These are phyloP conservation scores for Orthosia gracilis DNA, from an alignment of 2,888 invertebrate genomes.

Conservation along the genomic window DNA sequence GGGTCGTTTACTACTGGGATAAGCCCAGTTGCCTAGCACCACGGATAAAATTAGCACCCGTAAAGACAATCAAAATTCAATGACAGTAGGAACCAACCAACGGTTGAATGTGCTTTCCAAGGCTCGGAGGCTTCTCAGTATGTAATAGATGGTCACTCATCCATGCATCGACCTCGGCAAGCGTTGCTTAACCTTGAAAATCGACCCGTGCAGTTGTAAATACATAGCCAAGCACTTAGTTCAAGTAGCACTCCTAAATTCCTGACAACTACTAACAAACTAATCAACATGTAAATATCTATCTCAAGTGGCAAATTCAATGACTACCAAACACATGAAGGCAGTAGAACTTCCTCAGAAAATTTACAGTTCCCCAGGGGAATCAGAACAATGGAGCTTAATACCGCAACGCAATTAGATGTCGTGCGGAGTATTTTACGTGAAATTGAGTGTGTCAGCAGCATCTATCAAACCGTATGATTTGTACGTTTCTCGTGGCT, in stretches of 20 bases:
- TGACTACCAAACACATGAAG: conserved; percentile 14
- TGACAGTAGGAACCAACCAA: too few species aligned
- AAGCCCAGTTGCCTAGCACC: too few species aligned
- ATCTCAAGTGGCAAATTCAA: conserved; percentile 11
- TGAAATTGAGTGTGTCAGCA: conserved; percentile 26
- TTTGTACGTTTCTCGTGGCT: neutral
- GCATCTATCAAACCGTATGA: conserved; percentile 15
- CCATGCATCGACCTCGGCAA: too few species aligned
- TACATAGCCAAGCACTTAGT: neutral
- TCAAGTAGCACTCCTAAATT: neutral
- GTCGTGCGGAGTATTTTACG: conserved; percentile 22
- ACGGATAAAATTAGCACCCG: too few species aligned
- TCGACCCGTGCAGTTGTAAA: too few species aligned
- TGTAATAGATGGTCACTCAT: too few species aligned
- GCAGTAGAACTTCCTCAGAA: conserved; percentile 15
- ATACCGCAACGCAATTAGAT: conserved; percentile 33
- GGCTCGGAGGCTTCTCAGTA: too few species aligned
- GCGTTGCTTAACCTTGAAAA: neutral
- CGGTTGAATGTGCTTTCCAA: too few species aligned
- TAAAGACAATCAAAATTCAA: too few species aligned
- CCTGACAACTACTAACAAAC: neutral
- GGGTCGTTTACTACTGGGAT: too few species aligned
- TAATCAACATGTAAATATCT: neutral
- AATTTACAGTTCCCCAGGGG: conserved; percentile 45
- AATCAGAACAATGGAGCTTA: conserved; percentile 32